Evolutionary conservation across 2,797 vertebrate species (phyloP).

Genomic region (Philypnodon macrostomus): DNA sequence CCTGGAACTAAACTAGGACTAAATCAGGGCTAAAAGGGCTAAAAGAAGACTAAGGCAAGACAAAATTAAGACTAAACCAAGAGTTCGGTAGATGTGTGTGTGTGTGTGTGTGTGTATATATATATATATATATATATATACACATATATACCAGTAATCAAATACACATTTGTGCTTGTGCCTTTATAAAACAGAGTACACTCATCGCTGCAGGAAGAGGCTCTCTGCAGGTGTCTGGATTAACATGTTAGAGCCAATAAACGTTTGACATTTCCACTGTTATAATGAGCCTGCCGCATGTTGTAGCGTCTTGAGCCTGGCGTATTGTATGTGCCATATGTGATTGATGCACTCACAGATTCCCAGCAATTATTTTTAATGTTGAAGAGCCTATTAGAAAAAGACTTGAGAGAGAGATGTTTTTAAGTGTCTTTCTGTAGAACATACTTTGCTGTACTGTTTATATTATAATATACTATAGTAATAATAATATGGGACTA

Average conservation of each 20-base stretch:
- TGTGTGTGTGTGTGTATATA: too few relatives aligned
- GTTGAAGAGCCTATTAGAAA: neutral
- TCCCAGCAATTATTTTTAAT: slow-evolving; percentile 1
- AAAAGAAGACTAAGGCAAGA: too few relatives aligned
- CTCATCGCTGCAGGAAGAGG: slow-evolving; percentile 54
- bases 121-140: slow-evolving; percentile 4
- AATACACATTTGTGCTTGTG: slow-evolving; percentile 19
- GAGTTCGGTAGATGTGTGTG: too few relatives aligned
- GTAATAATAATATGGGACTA: too few relatives aligned
- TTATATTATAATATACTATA: too few relatives aligned
- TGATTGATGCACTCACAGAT: neutral
- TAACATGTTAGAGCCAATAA: slow-evolving; percentile 61
- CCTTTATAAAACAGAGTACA: slow-evolving; percentile 22
- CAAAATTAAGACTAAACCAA: too few relatives aligned
- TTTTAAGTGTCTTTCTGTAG: too few relatives aligned
- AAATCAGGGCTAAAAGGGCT: too few relatives aligned
- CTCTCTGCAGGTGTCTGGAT: slow-evolving; percentile 38
- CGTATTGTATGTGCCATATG: slow-evolving; percentile 2
- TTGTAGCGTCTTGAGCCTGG: slow-evolving; percentile 2
- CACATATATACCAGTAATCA: slow-evolving; percentile 35
- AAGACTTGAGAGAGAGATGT: too few relatives aligned
- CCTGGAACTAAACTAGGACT: too few relatives aligned
- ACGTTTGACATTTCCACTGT: slow-evolving; percentile 60
- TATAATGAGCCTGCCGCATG: slow-evolving; percentile 32
- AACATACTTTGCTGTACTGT: too few relatives aligned